Base-by-base conservation (phyloP, 2,888 invertebrate genomes). In the Panorpa germanica region DNA sequence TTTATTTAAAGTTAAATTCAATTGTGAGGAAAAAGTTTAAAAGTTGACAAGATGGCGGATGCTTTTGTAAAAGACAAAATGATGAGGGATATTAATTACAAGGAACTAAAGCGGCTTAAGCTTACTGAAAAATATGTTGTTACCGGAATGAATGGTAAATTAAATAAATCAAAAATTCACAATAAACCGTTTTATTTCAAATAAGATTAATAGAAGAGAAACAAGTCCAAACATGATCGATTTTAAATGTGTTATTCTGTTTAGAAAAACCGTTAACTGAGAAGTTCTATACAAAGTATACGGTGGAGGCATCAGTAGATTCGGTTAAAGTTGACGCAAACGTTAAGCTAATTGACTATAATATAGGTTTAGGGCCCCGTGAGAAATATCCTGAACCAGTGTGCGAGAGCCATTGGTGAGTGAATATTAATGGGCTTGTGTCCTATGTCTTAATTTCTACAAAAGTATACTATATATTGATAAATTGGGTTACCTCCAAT, bases 231-330 rank as follows among this genome's bases (percentile, higher is more conserved):
- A n/a, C n/a, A n/a, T n/a, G n/a, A n/a, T n/a, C n/a, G n/a, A n/a
- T n/a, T n/a, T n/a, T n/a, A n/a, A n/a, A n/a, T n/a, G n/a, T n/a
- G n/a, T n/a, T n/a, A n/a, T n/a, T n/a, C n/a, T n/a, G n/a, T n/a
- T n/a, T 40, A 55, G 55, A 53, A 1, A 43, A 53, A 11, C 59
- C 59, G 0, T 55, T 59, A 2, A 48, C 58, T 0, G 50, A 53
- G 4, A 59, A 59, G 39, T 59, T 59, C 43, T 58, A 58, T 42
- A 57, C 59, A 1, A 41, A 53, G 38, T 34, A 52, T 5, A 45
- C 35, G 8, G 39, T 42, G 0, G 57, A 53, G 35, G 44, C 51
- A 0, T n/a, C n/a, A n/a, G 54, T 55, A 31, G 45, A 56, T 37
- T 45, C 40, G 2, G 40, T 43, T 34, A 55, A 53, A 29, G 49